Base-by-base conservation (phyloP, 2,797 vertebrate genomes). In the Cryptoblepharus egeriae region DNA sequence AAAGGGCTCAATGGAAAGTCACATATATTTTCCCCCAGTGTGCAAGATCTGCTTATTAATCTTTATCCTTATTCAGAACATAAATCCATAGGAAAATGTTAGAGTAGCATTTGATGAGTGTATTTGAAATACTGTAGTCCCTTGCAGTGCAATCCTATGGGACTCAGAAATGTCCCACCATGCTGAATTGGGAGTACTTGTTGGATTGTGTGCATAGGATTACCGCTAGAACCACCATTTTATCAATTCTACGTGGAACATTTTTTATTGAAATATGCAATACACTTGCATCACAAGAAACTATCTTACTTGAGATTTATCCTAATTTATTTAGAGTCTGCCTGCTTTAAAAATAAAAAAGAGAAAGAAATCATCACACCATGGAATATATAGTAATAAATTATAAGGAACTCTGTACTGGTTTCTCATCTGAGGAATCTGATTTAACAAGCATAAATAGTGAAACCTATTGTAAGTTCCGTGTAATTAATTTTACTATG, bases 261-360 rank as follows among this genome's bases (percentile, higher is more conserved):
- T 85, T 91, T 93, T 87, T 92, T 92, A 92, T 91, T 93, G 93
- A 92, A 93, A 89, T 81, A 16, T 89, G 37, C 91, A 65, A 81
- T 63, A 88, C 93, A 12, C 71, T 65, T 57, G 65, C 88, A 85
- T 86, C 87, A 85, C 37, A 80, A 71, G 90, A 92, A 92, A 81
- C 9, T 73, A 93, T 71, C 63, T n/a, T 71, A 84, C 32, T 86
- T 82, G 86, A 82, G 84, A 88, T 88, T 10, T 7, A 52, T 81
- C 79, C 75, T 84, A 75, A 85, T 90, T 92, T 93, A 90, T 87
- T 85, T 91, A 69, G 15, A 18, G 6, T 91, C 55, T 55, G 7
- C 79, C 67, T 88, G 45, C 45, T 49, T 49, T 45, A n/a, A n/a
- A n/a, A n/a, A n/a, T 49, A 42, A 42, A 42, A 42, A 42, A 84